These are phyloP conservation scores for Sylvietta virens DNA, from an alignment of 2,113 vertebrate species.

Conservation along the genomic window DNA sequence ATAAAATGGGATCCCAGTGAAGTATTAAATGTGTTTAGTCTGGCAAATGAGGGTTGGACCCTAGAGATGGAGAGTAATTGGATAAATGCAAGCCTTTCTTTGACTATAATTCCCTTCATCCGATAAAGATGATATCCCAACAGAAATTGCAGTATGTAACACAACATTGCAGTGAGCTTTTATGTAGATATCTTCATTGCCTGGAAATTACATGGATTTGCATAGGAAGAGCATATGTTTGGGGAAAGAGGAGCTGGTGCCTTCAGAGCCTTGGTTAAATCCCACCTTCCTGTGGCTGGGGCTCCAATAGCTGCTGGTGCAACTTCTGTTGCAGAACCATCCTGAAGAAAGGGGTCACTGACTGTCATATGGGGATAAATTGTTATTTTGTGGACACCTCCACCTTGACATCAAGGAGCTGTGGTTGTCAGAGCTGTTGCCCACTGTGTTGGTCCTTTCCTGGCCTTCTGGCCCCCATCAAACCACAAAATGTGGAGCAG, in stretches of 20 bases:
- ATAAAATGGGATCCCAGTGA: slow-evolving; percentile 40
- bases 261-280: not conserved
- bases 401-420: not conserved
- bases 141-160: not conserved
- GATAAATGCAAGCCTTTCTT: slow-evolving; percentile 35
- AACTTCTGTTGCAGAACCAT: not conserved
- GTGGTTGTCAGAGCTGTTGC: not conserved
- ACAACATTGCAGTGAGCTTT: not conserved
- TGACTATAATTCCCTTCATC: slow-evolving; percentile 36
- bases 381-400: not conserved
- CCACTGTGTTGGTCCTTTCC: not conserved
- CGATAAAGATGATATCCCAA: slow-evolving; percentile 28
- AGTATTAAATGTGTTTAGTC: slow-evolving; percentile 54
- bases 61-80: slow-evolving; percentile 53
- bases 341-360: not conserved
- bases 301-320: not conserved
- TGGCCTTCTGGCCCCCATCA: not conserved
- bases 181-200: slow-evolving; percentile 8
- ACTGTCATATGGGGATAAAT: not conserved
- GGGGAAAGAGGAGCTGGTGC: not conserved
- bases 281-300: not conserved
- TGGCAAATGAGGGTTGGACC: slow-evolving; percentile 51
- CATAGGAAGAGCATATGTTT: not conserved
- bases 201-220: not conserved
- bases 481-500: not conserved